A percentile compares a stretch with the other conserved stretches of the same genome.
Conservation (phyloP, 2,888 invertebrate genomes). For the Agapostemon virescens region DNA sequence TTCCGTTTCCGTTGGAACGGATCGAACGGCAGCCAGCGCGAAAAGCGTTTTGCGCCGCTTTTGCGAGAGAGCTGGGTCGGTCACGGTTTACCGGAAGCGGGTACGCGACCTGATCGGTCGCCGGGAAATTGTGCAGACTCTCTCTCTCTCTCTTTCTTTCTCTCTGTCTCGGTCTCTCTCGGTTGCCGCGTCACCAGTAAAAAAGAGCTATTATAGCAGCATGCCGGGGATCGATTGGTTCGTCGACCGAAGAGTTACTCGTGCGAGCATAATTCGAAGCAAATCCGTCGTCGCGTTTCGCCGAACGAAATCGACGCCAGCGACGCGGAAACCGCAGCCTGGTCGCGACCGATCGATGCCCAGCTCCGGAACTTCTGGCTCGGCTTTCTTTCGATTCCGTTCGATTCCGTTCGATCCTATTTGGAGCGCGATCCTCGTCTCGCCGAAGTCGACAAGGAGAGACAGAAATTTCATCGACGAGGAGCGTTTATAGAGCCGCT, state of each 20-base stretch:
- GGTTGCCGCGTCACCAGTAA: neutral
- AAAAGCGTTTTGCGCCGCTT: too few relatives aligned
- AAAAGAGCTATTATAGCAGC: neutral
- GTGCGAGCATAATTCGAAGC: constrained; percentile 37
- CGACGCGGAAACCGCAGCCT: constrained; percentile 38
- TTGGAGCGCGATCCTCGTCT: neutral
- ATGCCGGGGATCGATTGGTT: constrained; percentile 26
- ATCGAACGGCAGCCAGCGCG: too few relatives aligned
- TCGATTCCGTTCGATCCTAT: neutral
- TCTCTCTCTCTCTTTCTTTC: neutral
- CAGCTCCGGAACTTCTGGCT: neutral
- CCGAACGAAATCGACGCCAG: constrained; percentile 35
- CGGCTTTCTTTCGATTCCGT: constrained; percentile 11
- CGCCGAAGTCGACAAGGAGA: neutral
- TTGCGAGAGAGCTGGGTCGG: neutral
- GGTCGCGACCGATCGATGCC: constrained; percentile 11
- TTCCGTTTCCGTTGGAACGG: neutral
- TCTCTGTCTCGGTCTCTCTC: neutral
- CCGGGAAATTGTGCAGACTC: neutral
- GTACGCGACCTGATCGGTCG: neutral
- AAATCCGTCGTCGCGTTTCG: constrained; percentile 27
- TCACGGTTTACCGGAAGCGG: constrained; percentile 11
- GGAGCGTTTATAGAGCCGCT: constrained; percentile 44
- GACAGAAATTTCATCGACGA: constrained; percentile 41
- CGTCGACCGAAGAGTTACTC: constrained; percentile 44